Conservation (phyloP, 2,888 invertebrate species). For the Chloroclysta siterata region DNA sequence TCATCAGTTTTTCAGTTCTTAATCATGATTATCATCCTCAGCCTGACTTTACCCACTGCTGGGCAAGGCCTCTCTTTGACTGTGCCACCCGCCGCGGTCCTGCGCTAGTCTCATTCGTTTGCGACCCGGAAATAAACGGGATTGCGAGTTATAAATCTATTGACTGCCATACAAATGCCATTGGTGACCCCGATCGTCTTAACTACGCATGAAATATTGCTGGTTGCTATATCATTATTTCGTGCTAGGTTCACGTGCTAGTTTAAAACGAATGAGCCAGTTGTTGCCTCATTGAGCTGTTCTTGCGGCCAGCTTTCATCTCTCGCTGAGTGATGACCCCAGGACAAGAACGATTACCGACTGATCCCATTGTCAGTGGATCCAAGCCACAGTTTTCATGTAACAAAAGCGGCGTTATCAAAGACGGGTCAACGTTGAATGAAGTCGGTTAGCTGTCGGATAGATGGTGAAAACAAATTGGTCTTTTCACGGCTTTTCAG, state of each 20-base stretch:
- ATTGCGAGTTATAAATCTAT: not conserved
- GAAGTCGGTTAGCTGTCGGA: constrained; percentile 24
- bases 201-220: not conserved
- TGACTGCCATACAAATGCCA: not conserved
- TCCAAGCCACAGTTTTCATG: constrained; percentile 57
- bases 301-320: constrained; percentile 66
- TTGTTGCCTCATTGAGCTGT: constrained; percentile 28
- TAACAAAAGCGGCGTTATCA: constrained; percentile 72
- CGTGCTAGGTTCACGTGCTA: not conserved
- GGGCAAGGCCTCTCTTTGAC: not conserved
- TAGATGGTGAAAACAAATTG: constrained; percentile 32
- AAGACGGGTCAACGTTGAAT: constrained; percentile 49
- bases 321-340: constrained; percentile 77
- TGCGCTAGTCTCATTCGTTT: not conserved
- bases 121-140: not conserved
- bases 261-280: constrained; percentile 16
- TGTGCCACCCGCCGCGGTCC: not conserved
- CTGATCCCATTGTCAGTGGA: constrained; percentile 70
- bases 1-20: no score
- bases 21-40: not conserved
- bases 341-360: constrained; percentile 76
- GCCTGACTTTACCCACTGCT: not conserved
- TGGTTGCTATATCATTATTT: not conserved
- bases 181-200: not conserved
- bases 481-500: constrained; percentile 29